Evolutionary conservation across 2,888 invertebrate genomes (phyloP).

Genomic region (Elmis aenea): DNA sequence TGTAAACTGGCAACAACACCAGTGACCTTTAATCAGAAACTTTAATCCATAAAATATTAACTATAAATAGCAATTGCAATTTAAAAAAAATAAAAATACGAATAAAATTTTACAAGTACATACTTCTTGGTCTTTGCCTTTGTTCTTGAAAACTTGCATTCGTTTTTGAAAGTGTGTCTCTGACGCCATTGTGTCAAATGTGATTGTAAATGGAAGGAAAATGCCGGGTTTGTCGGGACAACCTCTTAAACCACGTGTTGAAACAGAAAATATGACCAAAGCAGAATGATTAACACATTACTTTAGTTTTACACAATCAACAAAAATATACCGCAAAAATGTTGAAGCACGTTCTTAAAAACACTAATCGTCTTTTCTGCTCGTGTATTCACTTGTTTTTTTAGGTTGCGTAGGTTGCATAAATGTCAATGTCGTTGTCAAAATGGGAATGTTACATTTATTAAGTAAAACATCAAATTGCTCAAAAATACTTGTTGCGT

Average conservation of each 20-base stretch:
- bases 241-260: not conserved
- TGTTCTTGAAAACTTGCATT: conserved; percentile 95
- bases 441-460: no score
- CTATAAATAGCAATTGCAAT: no score
- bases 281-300: conserved; percentile 4
- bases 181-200: conserved; percentile 61
- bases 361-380: conserved; percentile 3
- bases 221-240: conserved; percentile 1
- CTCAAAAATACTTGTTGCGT: no score
- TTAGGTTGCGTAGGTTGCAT: conserved; percentile 2
- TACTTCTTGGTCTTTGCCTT: conserved; percentile 99
- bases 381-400: not conserved
- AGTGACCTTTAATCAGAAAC: no score
- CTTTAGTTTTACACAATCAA: conserved; percentile 1
- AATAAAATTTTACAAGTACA: conserved; percentile 48
- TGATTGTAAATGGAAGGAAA: no score
- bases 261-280: not conserved
- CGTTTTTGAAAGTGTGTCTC: conserved; percentile 76
- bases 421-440: conserved; percentile 2
- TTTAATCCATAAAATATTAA: no score
- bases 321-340: conserved; percentile 2
- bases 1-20: no score
- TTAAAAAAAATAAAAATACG: not conserved
- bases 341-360: conserved; percentile 5
- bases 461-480: no score